Evolutionary conservation across 2,113 vertebrate genomes (phyloP), one percentile per base, ranked within the genome.

Genomic region (Lepus americanus): DNA sequence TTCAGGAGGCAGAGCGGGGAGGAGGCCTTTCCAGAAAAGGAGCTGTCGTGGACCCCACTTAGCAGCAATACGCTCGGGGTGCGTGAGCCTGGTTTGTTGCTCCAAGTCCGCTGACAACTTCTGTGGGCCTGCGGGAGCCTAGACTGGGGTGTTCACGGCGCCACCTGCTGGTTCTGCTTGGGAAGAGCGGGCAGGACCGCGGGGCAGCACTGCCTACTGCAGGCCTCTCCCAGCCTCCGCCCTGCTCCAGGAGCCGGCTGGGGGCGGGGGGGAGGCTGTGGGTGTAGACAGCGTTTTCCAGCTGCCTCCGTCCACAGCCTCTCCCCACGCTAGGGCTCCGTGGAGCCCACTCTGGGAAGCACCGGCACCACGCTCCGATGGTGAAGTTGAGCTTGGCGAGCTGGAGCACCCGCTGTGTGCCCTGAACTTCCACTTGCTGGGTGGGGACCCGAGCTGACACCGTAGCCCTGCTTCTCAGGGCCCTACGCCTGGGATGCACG

Each of bases 201-300:
- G 1, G 44, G n/a, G 7, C 0, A 4, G 1, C 31, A 3, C 1
- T 20, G 51, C 55, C 44, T 31, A 4, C 67, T 33, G 73, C 81
- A 14, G 69, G 31, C 33, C 74, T 51, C 22, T 53, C 83, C 25
- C 87, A 88, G 87, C n/a, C 55, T 90, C 78, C 3, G 9, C 23
- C 23, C 0, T 36, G 61, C 22, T 16, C 2, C 0, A 2, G 14
- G 6, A 61, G 6, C 0, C 2, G 16, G 1, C 33, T 36, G 33
- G 33, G 33, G 63, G 63, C 31, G 33, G 44, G 3, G 20, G n/a
- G 31, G 44, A 12, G n/a, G 2, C 49, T 83, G 78, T 49, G 8
- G 0, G 36, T 6, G 3, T 9, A 10, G 31, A 61, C 1, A 0
- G 12, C 16, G 44, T 53, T 87, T 49, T 53, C 29, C 11, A 31